Evolutionary conservation across 2,888 invertebrate genomes (phyloP).

Genomic region (Chromoteleia sp.): DNA sequence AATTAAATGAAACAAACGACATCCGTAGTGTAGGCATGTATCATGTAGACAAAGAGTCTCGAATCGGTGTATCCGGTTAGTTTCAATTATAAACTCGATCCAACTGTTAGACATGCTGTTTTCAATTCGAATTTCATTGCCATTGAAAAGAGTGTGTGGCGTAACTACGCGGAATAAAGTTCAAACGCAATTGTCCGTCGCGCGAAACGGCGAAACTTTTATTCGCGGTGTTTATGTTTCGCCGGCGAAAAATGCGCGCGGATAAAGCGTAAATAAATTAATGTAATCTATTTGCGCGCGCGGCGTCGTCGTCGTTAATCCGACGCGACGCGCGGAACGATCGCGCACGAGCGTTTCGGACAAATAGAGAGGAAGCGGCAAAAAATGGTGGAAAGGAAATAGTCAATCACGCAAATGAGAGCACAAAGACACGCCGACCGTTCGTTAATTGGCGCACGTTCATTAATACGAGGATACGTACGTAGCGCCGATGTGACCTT

Average conservation of each 20-base stretch:
- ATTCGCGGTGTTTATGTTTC: constrained; percentile 7
- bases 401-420: constrained; percentile 75
- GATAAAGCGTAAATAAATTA: constrained; percentile 14
- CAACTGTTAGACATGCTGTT: constrained; percentile 22
- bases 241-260: background rate
- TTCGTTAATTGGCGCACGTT: constrained; percentile 76
- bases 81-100: constrained; percentile 32
- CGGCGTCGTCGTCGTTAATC: constrained; percentile 2
- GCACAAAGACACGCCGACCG: constrained; percentile 73
- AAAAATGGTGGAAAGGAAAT: constrained; percentile 73
- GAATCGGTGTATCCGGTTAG: constrained; percentile 38
- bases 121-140: constrained; percentile 1
- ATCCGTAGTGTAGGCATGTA: too few species aligned
- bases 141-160: background rate
- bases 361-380: constrained; percentile 34
- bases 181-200: constrained; percentile 1
- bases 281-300: constrained; percentile 16
- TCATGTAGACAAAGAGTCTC: constrained; percentile 53
- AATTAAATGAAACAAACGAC: too few species aligned
- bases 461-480: constrained; percentile 75
- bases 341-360: constrained; percentile 13
- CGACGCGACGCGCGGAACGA: constrained; percentile 1
- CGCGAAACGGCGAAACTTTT: too few species aligned
- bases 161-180: constrained; percentile 10
- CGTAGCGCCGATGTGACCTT: constrained; percentile 68